Percentiles rank a stretch among this genome's conserved stretches.
phyloP scores from a whole-genome alignment of 2,888 invertebrate genomes.

The Drosophila pseudotakahashii region DNA sequence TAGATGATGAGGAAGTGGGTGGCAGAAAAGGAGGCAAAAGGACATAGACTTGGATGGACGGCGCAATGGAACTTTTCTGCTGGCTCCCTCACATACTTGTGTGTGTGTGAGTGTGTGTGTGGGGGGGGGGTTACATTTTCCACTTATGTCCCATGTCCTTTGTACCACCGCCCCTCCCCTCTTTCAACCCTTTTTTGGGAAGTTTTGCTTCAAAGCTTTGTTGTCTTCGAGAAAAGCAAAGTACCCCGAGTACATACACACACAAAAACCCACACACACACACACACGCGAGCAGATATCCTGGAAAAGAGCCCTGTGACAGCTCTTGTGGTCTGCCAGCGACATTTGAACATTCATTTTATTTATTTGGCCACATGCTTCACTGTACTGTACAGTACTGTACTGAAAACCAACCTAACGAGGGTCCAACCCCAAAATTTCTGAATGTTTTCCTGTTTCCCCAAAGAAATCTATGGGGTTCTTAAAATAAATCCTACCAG shows the following conservation, averaged over 20 bases:
- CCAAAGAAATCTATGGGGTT: neutral
- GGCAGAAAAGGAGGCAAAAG: conserved; percentile 10
- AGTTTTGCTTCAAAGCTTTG: conserved; percentile 52
- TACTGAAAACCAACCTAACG: conserved; percentile 20
- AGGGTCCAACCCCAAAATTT: conserved; percentile 15
- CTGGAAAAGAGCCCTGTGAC: conserved; percentile 66
- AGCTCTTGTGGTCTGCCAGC: conserved; percentile 81
- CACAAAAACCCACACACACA: no score
- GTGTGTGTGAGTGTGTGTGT: neutral
- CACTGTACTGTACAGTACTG: conserved; percentile 22
- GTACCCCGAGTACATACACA: conserved; percentile 1
- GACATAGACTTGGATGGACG: conserved; percentile 40
- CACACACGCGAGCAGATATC: conserved; percentile 32
- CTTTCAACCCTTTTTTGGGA: conserved; percentile 43
- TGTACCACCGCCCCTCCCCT: neutral
- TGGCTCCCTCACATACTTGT: conserved; percentile 19
- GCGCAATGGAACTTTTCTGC: conserved; percentile 36
- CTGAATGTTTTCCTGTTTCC: conserved; percentile 4
- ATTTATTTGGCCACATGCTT: conserved; percentile 73
- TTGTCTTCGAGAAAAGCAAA: conserved; percentile 26
- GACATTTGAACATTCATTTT: conserved; percentile 80
- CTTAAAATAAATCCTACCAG: conserved; percentile 11
- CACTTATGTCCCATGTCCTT: conserved; percentile 15
- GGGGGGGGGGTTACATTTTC: conserved; percentile 2
- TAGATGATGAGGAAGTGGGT: conserved; percentile 14